phyloP scores from a whole-genome alignment of 2,113 vertebrate species.

The Columba janthina region DNA sequence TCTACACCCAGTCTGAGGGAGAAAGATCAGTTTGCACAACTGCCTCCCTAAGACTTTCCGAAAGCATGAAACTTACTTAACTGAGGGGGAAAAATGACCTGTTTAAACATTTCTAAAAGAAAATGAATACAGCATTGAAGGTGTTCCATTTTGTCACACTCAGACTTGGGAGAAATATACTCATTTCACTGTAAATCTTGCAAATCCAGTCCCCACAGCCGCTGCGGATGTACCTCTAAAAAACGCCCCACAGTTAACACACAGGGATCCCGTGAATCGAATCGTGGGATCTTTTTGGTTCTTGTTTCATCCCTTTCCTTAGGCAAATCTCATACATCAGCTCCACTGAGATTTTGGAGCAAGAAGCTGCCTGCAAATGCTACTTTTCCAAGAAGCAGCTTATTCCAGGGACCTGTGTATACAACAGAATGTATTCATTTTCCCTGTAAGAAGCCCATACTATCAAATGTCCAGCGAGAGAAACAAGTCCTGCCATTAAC shows the following conservation, averaged over 20 bases:
- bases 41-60: neutral
- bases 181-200: neutral
- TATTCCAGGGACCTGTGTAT: neutral
- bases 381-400: neutral
- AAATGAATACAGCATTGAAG: conserved; percentile 3
- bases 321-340: neutral
- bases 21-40: neutral
- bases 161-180: neutral
- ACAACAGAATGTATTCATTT: neutral
- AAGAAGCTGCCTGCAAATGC: neutral
- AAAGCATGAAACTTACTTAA: conserved; percentile 4
- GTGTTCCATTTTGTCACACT: neutral
- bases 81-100: neutral
- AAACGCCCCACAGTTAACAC: neutral
- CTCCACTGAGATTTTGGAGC: neutral
- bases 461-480: neutral
- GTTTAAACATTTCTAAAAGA: neutral
- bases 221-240: neutral
- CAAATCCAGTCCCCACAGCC: neutral
- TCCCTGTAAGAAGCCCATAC: neutral
- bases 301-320: conserved; percentile 7
- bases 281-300: conserved; percentile 31
- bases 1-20: neutral
- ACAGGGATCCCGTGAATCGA: neutral
- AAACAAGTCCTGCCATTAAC: neutral